Evolutionary conservation across 2,888 invertebrate genomes (phyloP).

Genomic region (Lysandra coridon): DNA sequence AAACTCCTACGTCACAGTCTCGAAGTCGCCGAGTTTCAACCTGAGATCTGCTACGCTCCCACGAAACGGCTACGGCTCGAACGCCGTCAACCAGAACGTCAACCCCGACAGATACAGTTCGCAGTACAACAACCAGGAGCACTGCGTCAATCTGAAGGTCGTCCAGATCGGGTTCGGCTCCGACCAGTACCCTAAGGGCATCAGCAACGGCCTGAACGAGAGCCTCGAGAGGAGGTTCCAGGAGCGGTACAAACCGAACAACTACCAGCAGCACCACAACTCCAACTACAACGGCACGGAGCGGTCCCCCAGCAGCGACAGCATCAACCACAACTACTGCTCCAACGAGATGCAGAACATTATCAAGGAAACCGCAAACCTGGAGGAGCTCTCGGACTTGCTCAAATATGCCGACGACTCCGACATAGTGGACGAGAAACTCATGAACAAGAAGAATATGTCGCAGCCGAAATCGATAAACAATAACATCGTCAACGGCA

Average conservation of each 20-base stretch:
- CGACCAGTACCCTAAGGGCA: slow-evolving; percentile 81
- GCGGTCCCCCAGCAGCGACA: slow-evolving; percentile 70
- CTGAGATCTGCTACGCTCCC: slow-evolving; percentile 86
- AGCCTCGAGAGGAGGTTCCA: slow-evolving; percentile 75
- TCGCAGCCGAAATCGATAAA: slow-evolving; percentile 65
- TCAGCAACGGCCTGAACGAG: slow-evolving; percentile 70
- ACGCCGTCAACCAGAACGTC: slow-evolving; percentile 63
- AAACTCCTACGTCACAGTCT: slow-evolving; percentile 60
- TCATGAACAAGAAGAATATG: slow-evolving; percentile 74
- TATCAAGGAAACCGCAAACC: slow-evolving; percentile 80
- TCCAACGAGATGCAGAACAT: slow-evolving; percentile 70
- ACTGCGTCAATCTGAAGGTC: slow-evolving; percentile 80
- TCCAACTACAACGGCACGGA: slow-evolving; percentile 68
- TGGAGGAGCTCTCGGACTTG: slow-evolving; percentile 87
- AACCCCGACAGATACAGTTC: slow-evolving; percentile 77
- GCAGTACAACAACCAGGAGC: slow-evolving; percentile 76
- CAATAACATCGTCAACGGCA: slow-evolving; percentile 70
- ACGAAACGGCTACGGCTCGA: slow-evolving; percentile 82
- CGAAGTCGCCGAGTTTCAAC: slow-evolving; percentile 74
- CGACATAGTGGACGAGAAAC: slow-evolving; percentile 76
- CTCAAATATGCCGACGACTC: slow-evolving; percentile 89
- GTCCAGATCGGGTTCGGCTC: slow-evolving; percentile 82
- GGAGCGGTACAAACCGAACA: slow-evolving; percentile 73
- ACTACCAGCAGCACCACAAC: slow-evolving; percentile 67
- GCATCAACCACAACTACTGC: slow-evolving; percentile 72